Evolutionary conservation across 2,797 vertebrate species (phyloP).

Genomic region (Gambelia wislizenii): DNA sequence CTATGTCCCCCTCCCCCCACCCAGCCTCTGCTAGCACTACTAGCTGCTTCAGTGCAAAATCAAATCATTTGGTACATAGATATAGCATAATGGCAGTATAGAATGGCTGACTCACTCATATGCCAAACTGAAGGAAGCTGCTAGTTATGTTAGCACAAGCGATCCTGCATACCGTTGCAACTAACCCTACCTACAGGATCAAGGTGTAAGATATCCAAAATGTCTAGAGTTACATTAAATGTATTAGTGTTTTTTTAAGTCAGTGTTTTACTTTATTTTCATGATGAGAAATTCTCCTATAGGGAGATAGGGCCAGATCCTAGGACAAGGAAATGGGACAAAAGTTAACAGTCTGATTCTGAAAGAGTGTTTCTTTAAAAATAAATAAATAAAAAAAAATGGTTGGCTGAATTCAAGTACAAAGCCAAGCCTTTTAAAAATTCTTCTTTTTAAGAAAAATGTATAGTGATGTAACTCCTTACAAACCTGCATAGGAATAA

Average conservation of each 20-base stretch:
- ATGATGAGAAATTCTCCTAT: slow-evolving; percentile 40
- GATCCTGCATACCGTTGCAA: background rate
- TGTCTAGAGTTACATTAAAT: slow-evolving; percentile 58
- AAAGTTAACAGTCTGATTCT: slow-evolving; percentile 79
- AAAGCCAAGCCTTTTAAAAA: slow-evolving; percentile 76
- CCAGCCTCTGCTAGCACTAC: background rate
- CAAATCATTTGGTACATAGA: slow-evolving; percentile 17
- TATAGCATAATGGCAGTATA: slow-evolving; percentile 3
- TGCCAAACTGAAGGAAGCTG: background rate
- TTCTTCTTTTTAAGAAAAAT: slow-evolving; percentile 68
- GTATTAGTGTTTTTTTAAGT: slow-evolving; percentile 49
- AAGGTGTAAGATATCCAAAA: slow-evolving; percentile 64
- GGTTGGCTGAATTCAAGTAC: slow-evolving; percentile 75
- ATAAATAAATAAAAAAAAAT: slow-evolving; percentile 14
- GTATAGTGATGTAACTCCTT: slow-evolving; percentile 75
- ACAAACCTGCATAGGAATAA: slow-evolving; percentile 87
- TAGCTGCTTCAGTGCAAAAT: slow-evolving; percentile 2
- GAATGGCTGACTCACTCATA: slow-evolving; percentile 4
- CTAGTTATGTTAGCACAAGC: background rate
- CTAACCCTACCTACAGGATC: background rate
- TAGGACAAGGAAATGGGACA: slow-evolving; percentile 59
- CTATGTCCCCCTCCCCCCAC: background rate
- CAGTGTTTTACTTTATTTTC: slow-evolving; percentile 37
- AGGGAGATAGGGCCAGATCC: slow-evolving; percentile 22
- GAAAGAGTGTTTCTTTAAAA: slow-evolving; percentile 56